Percentiles rank a stretch among this genome's conserved stretches.
Conservation (phyloP, 1,140 invertebrate species). For the Euura saliciscinereae region DNA sequence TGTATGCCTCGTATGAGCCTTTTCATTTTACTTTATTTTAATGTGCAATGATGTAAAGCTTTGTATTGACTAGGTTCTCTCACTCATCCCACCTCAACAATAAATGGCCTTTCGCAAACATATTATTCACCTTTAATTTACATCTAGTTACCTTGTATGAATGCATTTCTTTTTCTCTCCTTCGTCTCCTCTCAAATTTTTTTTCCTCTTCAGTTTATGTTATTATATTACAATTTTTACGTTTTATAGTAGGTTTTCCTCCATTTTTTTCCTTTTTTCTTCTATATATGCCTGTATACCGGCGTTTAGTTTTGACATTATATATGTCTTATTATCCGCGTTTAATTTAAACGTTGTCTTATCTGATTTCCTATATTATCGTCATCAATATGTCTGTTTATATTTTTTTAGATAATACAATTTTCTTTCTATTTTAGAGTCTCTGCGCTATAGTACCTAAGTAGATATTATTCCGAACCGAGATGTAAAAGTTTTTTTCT, state of each 20-base stretch:
- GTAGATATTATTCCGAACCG: too few relatives aligned
- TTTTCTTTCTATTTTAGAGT: too few relatives aligned
- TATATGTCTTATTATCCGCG: too few relatives aligned
- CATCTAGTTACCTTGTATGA: constrained; percentile 5
- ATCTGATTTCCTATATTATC: too few relatives aligned
- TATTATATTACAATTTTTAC: background rate
- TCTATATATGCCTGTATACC: background rate
- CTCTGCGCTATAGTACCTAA: too few relatives aligned
- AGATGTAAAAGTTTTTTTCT: too few relatives aligned
- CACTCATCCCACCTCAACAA: constrained; percentile 34
- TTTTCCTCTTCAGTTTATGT: background rate
- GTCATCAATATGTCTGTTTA: too few relatives aligned
- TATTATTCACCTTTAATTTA: background rate
- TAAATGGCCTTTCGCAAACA: constrained; percentile 29
- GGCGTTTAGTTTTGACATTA: too few relatives aligned
- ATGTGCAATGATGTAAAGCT: constrained; percentile 54
- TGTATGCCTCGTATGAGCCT: background rate
- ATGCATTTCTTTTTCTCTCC: background rate
- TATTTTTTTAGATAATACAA: too few relatives aligned
- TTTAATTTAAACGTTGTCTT: too few relatives aligned
- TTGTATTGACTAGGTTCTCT: constrained; percentile 60
- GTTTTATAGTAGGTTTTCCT: constrained; percentile 21
- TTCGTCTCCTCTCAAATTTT: background rate
- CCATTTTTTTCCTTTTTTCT: constrained; percentile 5
- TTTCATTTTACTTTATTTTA: constrained; percentile 39